Conservation (phyloP, 2,797 vertebrate genomes). For the Pseudomugil tenellus region DNA sequence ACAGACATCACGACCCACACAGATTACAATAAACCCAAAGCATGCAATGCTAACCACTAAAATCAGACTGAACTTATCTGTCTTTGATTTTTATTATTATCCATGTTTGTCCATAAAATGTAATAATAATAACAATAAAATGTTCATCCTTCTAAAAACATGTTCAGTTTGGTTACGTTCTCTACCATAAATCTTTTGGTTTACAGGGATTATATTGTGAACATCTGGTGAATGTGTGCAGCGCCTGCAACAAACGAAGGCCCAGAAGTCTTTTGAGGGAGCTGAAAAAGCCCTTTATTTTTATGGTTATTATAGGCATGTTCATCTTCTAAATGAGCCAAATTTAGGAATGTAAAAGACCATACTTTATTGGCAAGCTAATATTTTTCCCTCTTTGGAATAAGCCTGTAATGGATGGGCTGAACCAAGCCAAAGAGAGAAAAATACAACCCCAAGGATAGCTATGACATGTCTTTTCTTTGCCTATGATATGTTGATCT, state of each 20-base stretch:
- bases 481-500: constrained; percentile 16
- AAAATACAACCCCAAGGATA: constrained; percentile 3
- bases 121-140: no score
- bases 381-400: constrained; percentile 58
- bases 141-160: no score
- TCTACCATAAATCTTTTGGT: constrained; percentile 42
- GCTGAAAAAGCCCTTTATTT: constrained; percentile 9
- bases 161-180: constrained; percentile 9
- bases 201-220: constrained; percentile 42
- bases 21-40: constrained; percentile 31
- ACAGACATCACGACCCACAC: constrained; percentile 19
- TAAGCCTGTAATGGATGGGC: constrained; percentile 19
- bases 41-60: background rate
- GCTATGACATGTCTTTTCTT: constrained; percentile 35
- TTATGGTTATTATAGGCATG: constrained; percentile 14
- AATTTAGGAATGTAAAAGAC: constrained; percentile 47
- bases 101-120: background rate
- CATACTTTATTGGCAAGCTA: constrained; percentile 21
- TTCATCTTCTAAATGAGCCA: constrained; percentile 32
- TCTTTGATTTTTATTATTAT: background rate
- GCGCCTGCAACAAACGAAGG: constrained; percentile 18
- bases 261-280: background rate
- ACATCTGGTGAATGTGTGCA: constrained; percentile 50
- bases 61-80: constrained; percentile 15
- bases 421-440: constrained; percentile 22